Conservation (phyloP, 1,140 invertebrate genomes). For the Drosophila burlai region DNA sequence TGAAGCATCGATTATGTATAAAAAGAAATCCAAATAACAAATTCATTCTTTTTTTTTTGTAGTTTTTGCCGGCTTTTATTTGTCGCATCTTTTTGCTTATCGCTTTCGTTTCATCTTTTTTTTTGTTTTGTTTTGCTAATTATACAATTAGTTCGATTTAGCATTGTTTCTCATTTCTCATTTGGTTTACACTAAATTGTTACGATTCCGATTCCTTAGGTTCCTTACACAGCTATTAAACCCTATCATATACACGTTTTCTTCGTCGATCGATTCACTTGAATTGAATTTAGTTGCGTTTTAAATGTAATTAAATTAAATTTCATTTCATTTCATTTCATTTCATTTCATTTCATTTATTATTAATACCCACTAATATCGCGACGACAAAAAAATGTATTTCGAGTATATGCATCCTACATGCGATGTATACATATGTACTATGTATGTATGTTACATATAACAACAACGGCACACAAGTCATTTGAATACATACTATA, state of each 20-base stretch:
- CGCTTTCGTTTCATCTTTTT: slow-evolving; percentile 36
- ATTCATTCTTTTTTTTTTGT: background rate
- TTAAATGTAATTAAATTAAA: slow-evolving; percentile 44
- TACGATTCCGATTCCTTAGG: slow-evolving; percentile 60
- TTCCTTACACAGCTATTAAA: slow-evolving; percentile 61
- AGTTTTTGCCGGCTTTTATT: slow-evolving; percentile 51
- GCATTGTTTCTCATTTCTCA: slow-evolving; percentile 7
- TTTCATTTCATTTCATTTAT: slow-evolving; percentile 26
- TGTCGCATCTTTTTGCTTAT: slow-evolving; percentile 64
- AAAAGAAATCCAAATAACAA: background rate
- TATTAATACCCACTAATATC: slow-evolving; percentile 50
- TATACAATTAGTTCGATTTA: slow-evolving; percentile 54
- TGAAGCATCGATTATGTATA: background rate
- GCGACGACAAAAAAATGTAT: slow-evolving; percentile 38
- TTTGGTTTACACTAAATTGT: slow-evolving; percentile 57
- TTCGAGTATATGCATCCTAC: slow-evolving; percentile 34
- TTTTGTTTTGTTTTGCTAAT: slow-evolving; percentile 21
- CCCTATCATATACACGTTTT: slow-evolving; percentile 54
- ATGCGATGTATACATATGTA: slow-evolving; percentile 4
- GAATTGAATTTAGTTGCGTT: slow-evolving; percentile 39
- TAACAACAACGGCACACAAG: slow-evolving; percentile 39
- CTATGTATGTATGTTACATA: slow-evolving; percentile 13
- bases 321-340: slow-evolving; percentile 29
- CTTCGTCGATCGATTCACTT: slow-evolving; percentile 35
- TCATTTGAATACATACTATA: slow-evolving; percentile 16